Evolutionary conservation across 2,888 invertebrate genomes (phyloP).

Genomic region (Aphidoletes aphidimyza): DNA sequence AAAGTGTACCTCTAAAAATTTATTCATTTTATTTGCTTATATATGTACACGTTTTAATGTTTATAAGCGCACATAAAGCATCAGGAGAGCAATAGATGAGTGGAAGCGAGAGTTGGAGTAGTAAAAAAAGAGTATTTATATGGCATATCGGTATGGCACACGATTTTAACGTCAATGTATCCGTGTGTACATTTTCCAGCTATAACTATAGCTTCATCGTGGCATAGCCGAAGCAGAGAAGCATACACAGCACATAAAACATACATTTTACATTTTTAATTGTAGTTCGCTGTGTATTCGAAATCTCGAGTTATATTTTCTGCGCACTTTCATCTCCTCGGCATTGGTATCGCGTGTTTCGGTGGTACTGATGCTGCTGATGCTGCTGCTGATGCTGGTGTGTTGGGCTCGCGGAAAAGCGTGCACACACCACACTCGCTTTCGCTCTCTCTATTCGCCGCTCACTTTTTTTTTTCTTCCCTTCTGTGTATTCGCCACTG

Average conservation of each 20-base stretch:
- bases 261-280: constrained; percentile 59
- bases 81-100: constrained; percentile 48
- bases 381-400: no score
- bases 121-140: constrained; percentile 20
- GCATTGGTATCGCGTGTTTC: background rate
- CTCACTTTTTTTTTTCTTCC: background rate
- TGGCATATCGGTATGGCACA: constrained; percentile 4
- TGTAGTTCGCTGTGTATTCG: constrained; percentile 59
- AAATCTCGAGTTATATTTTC: constrained; percentile 56
- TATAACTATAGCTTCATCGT: background rate
- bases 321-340: constrained; percentile 59
- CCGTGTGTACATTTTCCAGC: background rate
- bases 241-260: background rate
- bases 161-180: background rate
- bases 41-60: constrained; percentile 53
- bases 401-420: background rate
- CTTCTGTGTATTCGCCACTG: background rate
- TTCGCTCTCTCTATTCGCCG: background rate
- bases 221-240: background rate
- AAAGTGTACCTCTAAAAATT: constrained; percentile 50
- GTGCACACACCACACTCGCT: background rate
- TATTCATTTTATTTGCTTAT: constrained; percentile 51
- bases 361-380: no score
- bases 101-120: constrained; percentile 19
- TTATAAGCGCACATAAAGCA: constrained; percentile 53